Evolutionary conservation across 2,113 vertebrate species (phyloP).

Genomic region (Lophochroa leadbeateri): DNA sequence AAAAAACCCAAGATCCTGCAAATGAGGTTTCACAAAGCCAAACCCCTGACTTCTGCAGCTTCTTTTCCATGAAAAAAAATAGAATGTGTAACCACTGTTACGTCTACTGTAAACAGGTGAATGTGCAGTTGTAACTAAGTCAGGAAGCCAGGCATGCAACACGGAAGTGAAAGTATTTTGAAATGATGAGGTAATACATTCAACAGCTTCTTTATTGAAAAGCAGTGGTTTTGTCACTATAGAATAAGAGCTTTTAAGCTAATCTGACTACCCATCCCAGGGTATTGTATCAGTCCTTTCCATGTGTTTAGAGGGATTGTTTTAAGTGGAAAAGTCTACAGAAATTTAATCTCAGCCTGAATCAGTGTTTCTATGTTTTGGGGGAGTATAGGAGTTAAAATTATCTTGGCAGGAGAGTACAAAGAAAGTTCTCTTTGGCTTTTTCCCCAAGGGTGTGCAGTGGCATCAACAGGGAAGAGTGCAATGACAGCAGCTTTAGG

Average conservation of each 20-base stretch:
- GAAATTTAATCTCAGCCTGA: background rate
- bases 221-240: background rate
- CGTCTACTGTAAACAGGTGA: background rate
- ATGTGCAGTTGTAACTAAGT: background rate
- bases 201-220: background rate
- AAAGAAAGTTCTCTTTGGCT: background rate
- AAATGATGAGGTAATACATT: background rate
- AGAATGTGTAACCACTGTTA: background rate
- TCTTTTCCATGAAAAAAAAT: background rate
- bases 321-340: background rate
- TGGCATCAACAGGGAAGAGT: background rate
- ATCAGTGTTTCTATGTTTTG: background rate
- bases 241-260: constrained; percentile 4
- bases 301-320: background rate
- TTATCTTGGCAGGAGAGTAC: background rate
- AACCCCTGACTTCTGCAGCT: background rate
- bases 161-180: background rate
- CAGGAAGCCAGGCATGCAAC: background rate
- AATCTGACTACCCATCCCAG: background rate
- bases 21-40: background rate
- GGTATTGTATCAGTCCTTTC: background rate
- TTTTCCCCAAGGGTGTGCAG: background rate
- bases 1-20: background rate
- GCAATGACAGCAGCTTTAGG: background rate
- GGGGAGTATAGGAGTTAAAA: background rate